Evolutionary conservation across 2,113 vertebrate species (phyloP), one percentile per base, ranked within the genome.

Genomic region (Gallinago paraguaiae): DNA sequence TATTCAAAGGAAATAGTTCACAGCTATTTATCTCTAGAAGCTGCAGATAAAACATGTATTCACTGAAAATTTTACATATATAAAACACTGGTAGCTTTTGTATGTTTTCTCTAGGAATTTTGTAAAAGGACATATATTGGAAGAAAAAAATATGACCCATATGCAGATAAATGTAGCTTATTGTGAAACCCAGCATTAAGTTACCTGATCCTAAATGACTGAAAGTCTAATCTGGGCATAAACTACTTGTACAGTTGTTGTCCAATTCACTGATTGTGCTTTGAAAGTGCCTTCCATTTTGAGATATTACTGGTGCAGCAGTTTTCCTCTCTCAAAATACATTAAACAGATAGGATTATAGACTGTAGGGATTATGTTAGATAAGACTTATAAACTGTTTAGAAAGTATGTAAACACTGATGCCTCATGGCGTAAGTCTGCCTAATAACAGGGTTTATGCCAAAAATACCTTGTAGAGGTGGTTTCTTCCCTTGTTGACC

Each of bases 311-410:
- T 88, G 37, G 65, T 85, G 96, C 70, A 87, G 91, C 3, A 0
- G 69, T 92, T 90, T 91, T 79, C 33, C 61, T 70, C 67, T 19
- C 23, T 65, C 72, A 84, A 93, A 95, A 76, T 94, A 82, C 45
- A 91, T 95, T 93, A 89, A 93, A 86, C 81, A 95, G 93, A 93
- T 89, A 94, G 96, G 95, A 97, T 97, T 97, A 96, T 84, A 74
- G 91, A 85, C 92, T 91, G 63, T 41, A 72, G 86, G 96, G 96
- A 97, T 97, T 97, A 97, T 56, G 70, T 54, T 96, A 91, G 96
- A 96, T 97, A 94, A 96, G 93, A 95, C 68, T 89, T 92, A 35
- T 68, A 85, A 94, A 96, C 89, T 91, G 86, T 96, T 96, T 77
- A 89, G 45, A 30, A 94, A 87, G 70, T 94, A 80, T 87, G 92